These are phyloP conservation scores for Panagrolaimus sp. DNA, from an alignment of 1,140 invertebrate genomes.

Conservation along the genomic window DNA sequence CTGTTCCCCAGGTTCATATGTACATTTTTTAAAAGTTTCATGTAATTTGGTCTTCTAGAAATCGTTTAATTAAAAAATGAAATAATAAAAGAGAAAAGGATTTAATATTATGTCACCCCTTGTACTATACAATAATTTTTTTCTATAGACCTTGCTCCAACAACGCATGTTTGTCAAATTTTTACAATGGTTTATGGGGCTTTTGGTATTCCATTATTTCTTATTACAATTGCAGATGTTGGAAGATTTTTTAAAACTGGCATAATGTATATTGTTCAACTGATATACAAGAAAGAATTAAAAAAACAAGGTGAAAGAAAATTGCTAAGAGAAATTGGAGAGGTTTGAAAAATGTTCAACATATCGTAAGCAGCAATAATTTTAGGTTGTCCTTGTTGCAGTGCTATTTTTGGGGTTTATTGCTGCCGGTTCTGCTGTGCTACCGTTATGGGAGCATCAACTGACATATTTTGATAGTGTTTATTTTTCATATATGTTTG, in stretches of 20 bases:
- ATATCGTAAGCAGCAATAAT: constrained; percentile 5
- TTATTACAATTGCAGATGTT: constrained; percentile 53
- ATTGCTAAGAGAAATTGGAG: constrained; percentile 48
- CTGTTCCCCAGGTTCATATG: too few species aligned
- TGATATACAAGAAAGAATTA: constrained; percentile 43
- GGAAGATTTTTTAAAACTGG: constrained; percentile 56
- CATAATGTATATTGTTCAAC: constrained; percentile 47
- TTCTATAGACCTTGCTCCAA: constrained; percentile 51
- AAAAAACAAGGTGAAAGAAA: constrained; percentile 51
- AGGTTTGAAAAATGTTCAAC: constrained; percentile 29
- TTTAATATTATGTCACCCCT: too few species aligned
- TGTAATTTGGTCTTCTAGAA: too few species aligned
- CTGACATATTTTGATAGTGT: constrained; percentile 54
- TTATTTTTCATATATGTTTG: constrained; percentile 53
- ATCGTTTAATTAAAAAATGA: too few species aligned
- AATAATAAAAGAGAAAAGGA: too few species aligned
- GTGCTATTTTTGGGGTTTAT: constrained; percentile 48
- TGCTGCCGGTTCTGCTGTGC: constrained; percentile 46
- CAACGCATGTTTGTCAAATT: constrained; percentile 43
- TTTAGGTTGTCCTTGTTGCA: constrained; percentile 49
- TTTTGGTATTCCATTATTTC: constrained; percentile 50
- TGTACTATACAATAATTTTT: too few species aligned
- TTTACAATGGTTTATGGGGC: constrained; percentile 55
- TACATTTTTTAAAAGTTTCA: too few species aligned
- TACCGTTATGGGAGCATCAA: constrained; percentile 52